Evolutionary conservation across 1,140 invertebrate genomes (phyloP).

Genomic region (Palaemon carinicauda): DNA sequence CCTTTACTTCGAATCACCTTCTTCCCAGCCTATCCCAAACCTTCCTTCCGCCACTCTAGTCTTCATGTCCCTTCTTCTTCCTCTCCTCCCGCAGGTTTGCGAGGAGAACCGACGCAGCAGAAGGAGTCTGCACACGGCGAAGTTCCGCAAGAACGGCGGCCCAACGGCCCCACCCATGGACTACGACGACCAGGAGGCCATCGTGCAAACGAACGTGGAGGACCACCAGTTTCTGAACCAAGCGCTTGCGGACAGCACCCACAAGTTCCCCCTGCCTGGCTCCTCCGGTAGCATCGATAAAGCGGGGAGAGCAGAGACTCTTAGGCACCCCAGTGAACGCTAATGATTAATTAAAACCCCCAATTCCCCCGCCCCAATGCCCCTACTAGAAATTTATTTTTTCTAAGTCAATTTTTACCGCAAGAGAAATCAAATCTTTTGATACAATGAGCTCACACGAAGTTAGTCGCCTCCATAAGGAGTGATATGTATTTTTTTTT

Average conservation of each 20-base stretch:
- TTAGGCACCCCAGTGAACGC: neutral
- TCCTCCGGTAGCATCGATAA: constrained; percentile 17
- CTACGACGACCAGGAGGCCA: neutral
- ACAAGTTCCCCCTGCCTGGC: constrained; percentile 18
- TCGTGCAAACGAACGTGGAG: neutral
- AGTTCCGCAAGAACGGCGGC: neutral
- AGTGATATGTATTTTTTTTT: too few species aligned
- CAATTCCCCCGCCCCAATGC: too few species aligned
- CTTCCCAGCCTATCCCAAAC: too few species aligned
- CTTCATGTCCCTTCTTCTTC: too few species aligned
- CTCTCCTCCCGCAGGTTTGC: neutral
- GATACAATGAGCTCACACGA: too few species aligned
- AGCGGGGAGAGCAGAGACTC: neutral
- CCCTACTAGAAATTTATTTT: too few species aligned
- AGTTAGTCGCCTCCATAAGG: too few species aligned
- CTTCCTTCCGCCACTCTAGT: neutral
- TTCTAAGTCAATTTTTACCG: too few species aligned
- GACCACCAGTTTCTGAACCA: neutral
- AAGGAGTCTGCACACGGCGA: constrained; percentile 10
- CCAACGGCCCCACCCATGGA: constrained; percentile 9
- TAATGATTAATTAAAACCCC: neutral
- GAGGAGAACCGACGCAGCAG: constrained; percentile 7
- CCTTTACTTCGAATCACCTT: too few species aligned
- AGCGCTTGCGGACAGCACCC: constrained; percentile 25
- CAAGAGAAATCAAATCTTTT: too few species aligned